These are phyloP conservation scores for Zosterops pallidus DNA, from an alignment of 2,113 vertebrate species.

Conservation along the genomic window DNA sequence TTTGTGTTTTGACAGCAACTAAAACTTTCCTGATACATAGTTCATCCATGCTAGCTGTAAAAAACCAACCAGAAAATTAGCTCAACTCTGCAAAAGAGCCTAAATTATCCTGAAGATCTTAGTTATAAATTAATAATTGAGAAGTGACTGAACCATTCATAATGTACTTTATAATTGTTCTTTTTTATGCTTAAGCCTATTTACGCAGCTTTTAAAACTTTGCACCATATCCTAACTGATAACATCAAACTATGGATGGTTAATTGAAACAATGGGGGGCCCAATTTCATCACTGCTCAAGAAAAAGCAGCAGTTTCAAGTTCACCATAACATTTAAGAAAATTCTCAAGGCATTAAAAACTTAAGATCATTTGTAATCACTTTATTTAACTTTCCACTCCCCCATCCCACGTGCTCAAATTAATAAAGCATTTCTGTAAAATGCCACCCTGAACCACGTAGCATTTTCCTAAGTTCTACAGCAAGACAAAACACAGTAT, in stretches of 20 bases:
- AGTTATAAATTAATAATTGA: not conserved
- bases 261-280: not conserved
- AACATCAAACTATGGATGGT: not conserved
- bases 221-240: not conserved
- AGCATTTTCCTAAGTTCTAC: not conserved
- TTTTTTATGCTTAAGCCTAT: not conserved
- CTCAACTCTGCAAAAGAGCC: not conserved
- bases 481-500: not conserved
- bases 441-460: not conserved
- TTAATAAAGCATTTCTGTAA: not conserved
- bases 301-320: not conserved
- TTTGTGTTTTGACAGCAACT: not conserved
- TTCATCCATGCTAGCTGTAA: not conserved
- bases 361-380: not conserved
- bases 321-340: not conserved
- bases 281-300: not conserved
- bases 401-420: not conserved
- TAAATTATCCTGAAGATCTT: not conserved
- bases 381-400: not conserved
- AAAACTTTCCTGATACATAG: not conserved
- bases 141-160: not conserved
- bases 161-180: not conserved
- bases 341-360: not conserved
- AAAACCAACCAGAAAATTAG: not conserved
- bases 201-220: not conserved